phyloP scores from a whole-genome alignment of 2,888 invertebrate genomes.

The Gari tellinella region DNA sequence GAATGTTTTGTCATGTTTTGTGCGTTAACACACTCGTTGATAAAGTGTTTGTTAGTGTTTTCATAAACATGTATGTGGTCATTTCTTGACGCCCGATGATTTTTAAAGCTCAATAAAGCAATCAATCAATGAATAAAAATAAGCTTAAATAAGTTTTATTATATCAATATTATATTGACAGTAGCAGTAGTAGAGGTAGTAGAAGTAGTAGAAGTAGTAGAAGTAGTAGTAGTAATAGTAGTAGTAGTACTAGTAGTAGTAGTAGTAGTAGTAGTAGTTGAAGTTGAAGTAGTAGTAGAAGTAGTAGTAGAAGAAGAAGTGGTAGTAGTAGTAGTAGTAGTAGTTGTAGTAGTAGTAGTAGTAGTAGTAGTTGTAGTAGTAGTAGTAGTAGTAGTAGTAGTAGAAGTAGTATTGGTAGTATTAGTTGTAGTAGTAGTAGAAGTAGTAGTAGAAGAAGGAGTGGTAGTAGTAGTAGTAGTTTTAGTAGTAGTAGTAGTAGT shows the following conservation, averaged over 20 bases:
- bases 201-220: conserved; percentile 7
- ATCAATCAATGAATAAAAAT: too few relatives aligned
- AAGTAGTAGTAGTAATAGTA: conserved; percentile 7
- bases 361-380: conserved; percentile 44
- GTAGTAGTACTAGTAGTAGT: conserved; percentile 4
- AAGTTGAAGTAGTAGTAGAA: not conserved
- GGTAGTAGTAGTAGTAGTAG: conserved; percentile 3
- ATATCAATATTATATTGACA: too few relatives aligned
- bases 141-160: too few relatives aligned
- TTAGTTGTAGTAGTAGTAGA: conserved; percentile 44
- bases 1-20: too few relatives aligned
- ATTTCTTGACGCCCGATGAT: too few relatives aligned
- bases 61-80: too few relatives aligned
- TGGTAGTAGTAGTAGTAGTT: conserved; percentile 53
- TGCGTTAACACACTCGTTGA: too few relatives aligned
- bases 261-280: conserved; percentile 6
- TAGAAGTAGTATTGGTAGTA: conserved; percentile 40
- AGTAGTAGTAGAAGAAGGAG: conserved; percentile 52
- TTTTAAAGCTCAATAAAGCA: too few relatives aligned
- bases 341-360: conserved; percentile 5
- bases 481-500: conserved; percentile 32
- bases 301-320: conserved; percentile 1
- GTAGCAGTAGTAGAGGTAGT: conserved; percentile 1
- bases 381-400: conserved; percentile 56
- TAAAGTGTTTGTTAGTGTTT: too few relatives aligned